Evolutionary conservation across 2,797 vertebrate species (phyloP).

Genomic region (Xiphorhynchus erythropygius): DNA sequence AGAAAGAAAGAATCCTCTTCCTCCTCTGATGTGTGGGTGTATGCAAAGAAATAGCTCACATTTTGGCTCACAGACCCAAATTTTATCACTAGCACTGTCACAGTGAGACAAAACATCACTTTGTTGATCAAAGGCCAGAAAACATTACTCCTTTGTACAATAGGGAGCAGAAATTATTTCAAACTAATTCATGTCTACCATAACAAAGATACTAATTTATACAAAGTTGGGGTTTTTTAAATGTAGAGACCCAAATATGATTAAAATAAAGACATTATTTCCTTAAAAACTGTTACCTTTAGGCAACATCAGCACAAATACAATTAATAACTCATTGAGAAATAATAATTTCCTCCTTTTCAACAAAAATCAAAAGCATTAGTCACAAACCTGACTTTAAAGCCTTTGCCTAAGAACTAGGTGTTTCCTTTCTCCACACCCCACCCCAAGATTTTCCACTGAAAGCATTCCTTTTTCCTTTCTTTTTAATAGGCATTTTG

Average conservation of each 20-base stretch:
- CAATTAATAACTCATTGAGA: background rate
- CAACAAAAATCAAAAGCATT: background rate
- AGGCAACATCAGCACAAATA: background rate
- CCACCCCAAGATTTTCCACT: background rate
- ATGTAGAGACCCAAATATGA: background rate
- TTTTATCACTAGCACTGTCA: background rate
- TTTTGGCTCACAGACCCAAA: background rate
- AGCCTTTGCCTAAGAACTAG: background rate
- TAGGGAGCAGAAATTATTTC: background rate
- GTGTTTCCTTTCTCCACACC: background rate
- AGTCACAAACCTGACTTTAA: background rate
- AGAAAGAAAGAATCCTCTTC: background rate
- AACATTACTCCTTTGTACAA: background rate
- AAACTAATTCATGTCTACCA: background rate
- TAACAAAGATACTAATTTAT: background rate
- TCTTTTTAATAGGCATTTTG: background rate
- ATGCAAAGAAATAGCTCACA: background rate
- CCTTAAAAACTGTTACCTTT: background rate
- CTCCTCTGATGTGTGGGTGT: background rate
- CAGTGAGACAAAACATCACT: background rate
- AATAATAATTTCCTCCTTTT: background rate
- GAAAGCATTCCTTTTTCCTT: background rate
- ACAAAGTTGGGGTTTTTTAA: background rate
- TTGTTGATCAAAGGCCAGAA: background rate
- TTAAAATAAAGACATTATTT: background rate